phyloP scores from a whole-genome alignment of 1,140 invertebrate species.

The Sinella curviseta region DNA sequence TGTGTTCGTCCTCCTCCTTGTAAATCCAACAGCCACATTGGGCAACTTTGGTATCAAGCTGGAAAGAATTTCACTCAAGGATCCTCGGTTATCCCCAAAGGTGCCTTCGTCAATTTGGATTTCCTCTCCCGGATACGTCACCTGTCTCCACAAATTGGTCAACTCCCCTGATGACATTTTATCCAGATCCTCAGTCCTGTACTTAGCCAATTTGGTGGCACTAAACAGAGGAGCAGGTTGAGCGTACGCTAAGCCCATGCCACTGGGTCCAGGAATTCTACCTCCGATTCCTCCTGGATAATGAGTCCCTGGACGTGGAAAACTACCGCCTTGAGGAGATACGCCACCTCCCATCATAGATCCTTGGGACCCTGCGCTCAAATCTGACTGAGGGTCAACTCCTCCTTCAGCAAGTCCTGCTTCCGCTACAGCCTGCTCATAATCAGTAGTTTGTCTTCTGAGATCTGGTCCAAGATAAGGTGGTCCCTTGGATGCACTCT shows the following conservation, averaged over 20 bases:
- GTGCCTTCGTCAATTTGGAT: neutral
- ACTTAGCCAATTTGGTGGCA: neutral
- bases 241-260: neutral
- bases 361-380: too few relatives aligned
- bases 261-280: neutral
- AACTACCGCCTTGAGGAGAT: too few relatives aligned
- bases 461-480: neutral
- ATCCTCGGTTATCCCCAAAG: neutral
- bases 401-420: neutral
- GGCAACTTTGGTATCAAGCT: neutral
- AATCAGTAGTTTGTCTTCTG: neutral
- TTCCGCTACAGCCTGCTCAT: neutral
- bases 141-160: neutral
- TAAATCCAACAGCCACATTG: conserved; percentile 25
- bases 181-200: neutral
- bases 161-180: conserved; percentile 2
- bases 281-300: neutral
- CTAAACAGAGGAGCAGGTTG: neutral
- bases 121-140: neutral
- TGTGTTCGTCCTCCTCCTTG: neutral
- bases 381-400: neutral
- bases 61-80: neutral
- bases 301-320: neutral
- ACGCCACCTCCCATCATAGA: too few relatives aligned
- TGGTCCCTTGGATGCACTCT: conserved; percentile 19